Conservation (phyloP, 2,888 invertebrate species). For the Torymus texanus region DNA sequence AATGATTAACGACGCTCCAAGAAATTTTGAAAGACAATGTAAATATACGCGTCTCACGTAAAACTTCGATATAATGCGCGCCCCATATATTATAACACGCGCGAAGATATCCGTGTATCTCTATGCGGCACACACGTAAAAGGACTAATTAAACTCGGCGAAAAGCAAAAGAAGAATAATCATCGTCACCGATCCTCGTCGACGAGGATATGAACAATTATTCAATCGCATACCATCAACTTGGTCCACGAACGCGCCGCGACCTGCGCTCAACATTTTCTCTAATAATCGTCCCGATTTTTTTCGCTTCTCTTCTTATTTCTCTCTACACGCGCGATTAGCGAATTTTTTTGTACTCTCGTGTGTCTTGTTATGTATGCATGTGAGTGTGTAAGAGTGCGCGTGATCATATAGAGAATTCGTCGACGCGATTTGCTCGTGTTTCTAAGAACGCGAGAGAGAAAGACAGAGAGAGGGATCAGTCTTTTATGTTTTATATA, state of each 20-base stretch:
- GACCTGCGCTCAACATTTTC: slow-evolving; percentile 39
- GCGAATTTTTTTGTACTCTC: slow-evolving; percentile 49
- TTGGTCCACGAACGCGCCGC: slow-evolving; percentile 54
- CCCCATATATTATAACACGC: no score
- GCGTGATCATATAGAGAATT: slow-evolving; percentile 8
- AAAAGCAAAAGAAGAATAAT: slow-evolving; percentile 23
- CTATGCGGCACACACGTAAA: not conserved
- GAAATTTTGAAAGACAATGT: slow-evolving; percentile 29
- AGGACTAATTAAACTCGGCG: slow-evolving; percentile 11
- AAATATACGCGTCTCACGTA: slow-evolving; percentile 21
- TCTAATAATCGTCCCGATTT: slow-evolving; percentile 10
- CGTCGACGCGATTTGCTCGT: slow-evolving; percentile 36
- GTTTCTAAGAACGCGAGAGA: slow-evolving; percentile 42
- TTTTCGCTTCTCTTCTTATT: slow-evolving; percentile 14
- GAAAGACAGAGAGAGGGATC: slow-evolving; percentile 56
- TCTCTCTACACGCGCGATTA: slow-evolving; percentile 21
- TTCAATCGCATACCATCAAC: slow-evolving; percentile 38
- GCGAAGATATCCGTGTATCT: no score
- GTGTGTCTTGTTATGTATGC: slow-evolving; percentile 9
- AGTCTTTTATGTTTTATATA: slow-evolving; percentile 44
- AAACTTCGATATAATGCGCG: slow-evolving; percentile 14
- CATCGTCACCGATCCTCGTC: slow-evolving; percentile 29
- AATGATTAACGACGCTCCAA: not conserved
- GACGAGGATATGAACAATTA: slow-evolving; percentile 46
- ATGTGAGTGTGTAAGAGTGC: no score